Evolutionary conservation across 2,888 invertebrate species (phyloP), one percentile per base, ranked within the genome.

Genomic region (Thalpophila matura): DNA sequence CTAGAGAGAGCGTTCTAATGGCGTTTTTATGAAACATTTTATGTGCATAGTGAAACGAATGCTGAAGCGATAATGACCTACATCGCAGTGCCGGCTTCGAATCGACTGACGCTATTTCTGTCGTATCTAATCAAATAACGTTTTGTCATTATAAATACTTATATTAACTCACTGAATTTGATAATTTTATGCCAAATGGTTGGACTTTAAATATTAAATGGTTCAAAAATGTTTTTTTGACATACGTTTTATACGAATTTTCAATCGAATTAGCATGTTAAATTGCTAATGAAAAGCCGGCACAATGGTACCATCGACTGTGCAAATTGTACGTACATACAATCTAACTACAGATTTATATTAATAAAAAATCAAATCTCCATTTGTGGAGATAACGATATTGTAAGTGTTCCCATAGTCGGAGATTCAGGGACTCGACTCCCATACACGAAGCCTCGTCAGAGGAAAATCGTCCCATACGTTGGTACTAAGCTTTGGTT

Each of bases 311-410:
- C 66, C 63, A 69, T 65, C 60, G 76, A 74, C 40, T 29, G 72
- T 81, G 80, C 79, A 78, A 71, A 82, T 79, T 74, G 71, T 80
- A 78, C 80, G 31, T 80, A 81, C 80, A 84, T 73, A 67, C 68
- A 78, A 69, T 77, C 67, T 79, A 78, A 76, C 42, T 62, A 66
- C 55, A 73, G 68, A 71, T 50, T 79, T 82, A 75, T 80, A 76
- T 73, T 70, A 58, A 75, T 76, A 77, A 85, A 87, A 82, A 86
- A 83, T 80, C 83, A 83, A 91, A 90, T 92, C 93, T 89, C 90
- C 92, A 93, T 91, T 90, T 91, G 81, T 91, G 91, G 83, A 91
- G 92, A 93, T 92, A 92, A 92, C 91, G 82, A 86, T 87, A 85
- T 82, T 77, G 80, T 83, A 80, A 82, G 83, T 90, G 89, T 86